These are phyloP conservation scores for Todiramphus chloris DNA, from an alignment of 2,113 vertebrate genomes.

Conservation along the genomic window DNA sequence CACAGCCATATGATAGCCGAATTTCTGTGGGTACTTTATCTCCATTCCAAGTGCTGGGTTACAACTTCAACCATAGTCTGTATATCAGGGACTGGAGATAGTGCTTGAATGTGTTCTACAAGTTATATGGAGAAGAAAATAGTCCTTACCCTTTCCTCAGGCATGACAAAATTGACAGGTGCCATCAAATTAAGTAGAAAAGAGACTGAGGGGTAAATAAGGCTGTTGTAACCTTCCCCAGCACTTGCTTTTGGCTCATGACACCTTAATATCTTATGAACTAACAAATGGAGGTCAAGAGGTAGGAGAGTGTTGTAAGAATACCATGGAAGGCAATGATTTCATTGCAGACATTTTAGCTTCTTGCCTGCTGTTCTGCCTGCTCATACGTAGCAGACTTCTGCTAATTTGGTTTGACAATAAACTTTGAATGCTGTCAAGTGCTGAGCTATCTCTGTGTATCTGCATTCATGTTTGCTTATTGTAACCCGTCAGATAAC, in stretches of 20 bases:
- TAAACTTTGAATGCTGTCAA: constrained; percentile 55
- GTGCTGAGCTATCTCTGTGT: neutral
- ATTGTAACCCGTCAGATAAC: constrained; percentile 41
- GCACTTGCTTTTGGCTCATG: neutral
- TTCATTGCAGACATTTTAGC: constrained; percentile 25
- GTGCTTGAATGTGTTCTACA: neutral
- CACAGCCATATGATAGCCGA: neutral
- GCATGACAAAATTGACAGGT: neutral
- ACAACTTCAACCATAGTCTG: neutral
- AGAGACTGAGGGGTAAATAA: neutral
- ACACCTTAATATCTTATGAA: neutral
- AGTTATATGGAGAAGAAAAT: neutral
- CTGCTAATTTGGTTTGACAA: constrained; percentile 66
- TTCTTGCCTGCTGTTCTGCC: constrained; percentile 31
- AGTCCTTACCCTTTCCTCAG: neutral
- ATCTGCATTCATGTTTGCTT: constrained; percentile 43
- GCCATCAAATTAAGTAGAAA: neutral
- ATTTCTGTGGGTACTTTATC: neutral
- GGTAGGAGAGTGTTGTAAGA: neutral
- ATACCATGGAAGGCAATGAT: neutral
- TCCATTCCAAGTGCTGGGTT: neutral
- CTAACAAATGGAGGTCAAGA: neutral
- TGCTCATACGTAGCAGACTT: neutral
- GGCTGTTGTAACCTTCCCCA: neutral
- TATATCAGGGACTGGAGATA: neutral